These are phyloP conservation scores for Boleophthalmus pectinirostris DNA, from an alignment of 2,113 vertebrate species.

Conservation along the genomic window DNA sequence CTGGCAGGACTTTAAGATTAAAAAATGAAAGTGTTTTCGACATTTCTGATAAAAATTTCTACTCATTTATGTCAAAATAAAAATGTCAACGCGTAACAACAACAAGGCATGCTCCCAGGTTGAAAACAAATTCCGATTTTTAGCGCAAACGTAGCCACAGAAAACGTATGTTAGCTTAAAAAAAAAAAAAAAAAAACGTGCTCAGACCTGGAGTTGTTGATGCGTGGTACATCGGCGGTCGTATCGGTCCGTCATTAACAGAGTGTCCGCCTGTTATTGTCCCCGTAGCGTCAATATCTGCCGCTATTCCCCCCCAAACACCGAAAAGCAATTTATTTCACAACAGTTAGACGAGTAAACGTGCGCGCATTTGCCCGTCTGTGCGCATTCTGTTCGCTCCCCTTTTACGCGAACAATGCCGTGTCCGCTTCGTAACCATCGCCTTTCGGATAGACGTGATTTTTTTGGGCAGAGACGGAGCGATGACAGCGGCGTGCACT, in stretches of 20 bases:
- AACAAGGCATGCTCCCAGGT: background rate
- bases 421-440: background rate
- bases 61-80: too few species aligned
- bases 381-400: background rate
- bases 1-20: too few species aligned
- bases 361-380: background rate
- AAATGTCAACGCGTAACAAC: too few species aligned
- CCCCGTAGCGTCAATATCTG: too few species aligned
- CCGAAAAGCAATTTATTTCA: too few species aligned
- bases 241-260: too few species aligned
- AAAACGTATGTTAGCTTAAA: background rate
- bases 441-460: background rate
- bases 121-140: background rate
- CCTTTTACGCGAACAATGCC: background rate
- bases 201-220: background rate
- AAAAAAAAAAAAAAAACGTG: too few species aligned
- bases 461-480: background rate
- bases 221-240: background rate
- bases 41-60: too few species aligned
- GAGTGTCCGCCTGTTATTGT: too few species aligned
- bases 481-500: background rate
- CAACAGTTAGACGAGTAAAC: background rate
- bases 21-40: too few species aligned
- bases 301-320: too few species aligned
- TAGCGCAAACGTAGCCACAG: background rate